A percentile compares a stretch with the other conserved stretches of the same genome.
phyloP scores from a whole-genome alignment of 2,888 invertebrate genomes.

The Oscheius sp. region DNA sequence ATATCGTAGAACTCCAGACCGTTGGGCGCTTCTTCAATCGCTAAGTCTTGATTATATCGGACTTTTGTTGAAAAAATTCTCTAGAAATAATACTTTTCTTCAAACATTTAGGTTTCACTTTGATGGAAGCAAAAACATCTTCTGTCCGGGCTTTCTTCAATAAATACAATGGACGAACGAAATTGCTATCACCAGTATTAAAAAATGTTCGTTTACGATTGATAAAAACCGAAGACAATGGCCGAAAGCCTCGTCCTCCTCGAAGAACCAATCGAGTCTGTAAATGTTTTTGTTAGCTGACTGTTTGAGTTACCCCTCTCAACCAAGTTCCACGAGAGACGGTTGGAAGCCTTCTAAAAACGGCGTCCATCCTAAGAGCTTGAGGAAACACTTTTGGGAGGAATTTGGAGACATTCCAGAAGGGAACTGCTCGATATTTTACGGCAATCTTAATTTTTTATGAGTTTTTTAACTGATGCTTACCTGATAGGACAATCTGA shows the following conservation, averaged over 20 bases:
- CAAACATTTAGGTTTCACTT: neutral
- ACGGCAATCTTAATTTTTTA: constrained; percentile 8
- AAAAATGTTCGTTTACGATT: constrained; percentile 10
- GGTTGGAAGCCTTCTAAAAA: constrained; percentile 8
- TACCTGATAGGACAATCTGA: constrained; percentile 17
- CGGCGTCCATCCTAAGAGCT: constrained; percentile 23
- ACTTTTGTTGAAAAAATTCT: constrained; percentile 51
- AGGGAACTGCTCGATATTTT: neutral
- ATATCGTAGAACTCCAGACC: constrained; percentile 63
- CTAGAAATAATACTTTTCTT: constrained; percentile 25
- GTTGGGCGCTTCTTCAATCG: constrained; percentile 45
- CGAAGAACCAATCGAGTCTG: constrained; percentile 38
- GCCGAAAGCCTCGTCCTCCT: constrained; percentile 41
- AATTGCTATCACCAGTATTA: neutral
- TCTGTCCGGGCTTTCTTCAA: neutral
- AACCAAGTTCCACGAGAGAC: constrained; percentile 1
- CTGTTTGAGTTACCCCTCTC: neutral
- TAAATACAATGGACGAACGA: neutral
- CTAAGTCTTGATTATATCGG: constrained; percentile 60
- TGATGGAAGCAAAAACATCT: constrained; percentile 35
- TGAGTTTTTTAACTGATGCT: no score
- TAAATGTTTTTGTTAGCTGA: no score
- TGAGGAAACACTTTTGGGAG: constrained; percentile 17
- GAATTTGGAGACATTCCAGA: constrained; percentile 10
- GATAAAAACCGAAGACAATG: constrained; percentile 42